Evolutionary conservation across 2,113 vertebrate genomes (phyloP), one percentile per base, ranked within the genome.

Genomic region (Triplophysa dalaica): DNA sequence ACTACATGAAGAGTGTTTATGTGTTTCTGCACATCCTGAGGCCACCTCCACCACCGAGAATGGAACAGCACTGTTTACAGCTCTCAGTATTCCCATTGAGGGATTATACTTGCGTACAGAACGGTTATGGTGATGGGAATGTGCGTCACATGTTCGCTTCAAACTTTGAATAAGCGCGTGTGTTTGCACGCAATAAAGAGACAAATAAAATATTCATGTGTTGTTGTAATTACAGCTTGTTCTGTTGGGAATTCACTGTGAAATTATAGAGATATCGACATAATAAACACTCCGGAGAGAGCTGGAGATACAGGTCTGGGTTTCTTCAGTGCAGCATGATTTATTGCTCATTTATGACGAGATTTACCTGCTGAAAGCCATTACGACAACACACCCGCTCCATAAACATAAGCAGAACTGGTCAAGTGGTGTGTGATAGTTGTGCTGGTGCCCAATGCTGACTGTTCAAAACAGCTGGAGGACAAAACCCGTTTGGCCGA

Each of bases 391-490:
- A 21, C 68, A 68, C 62, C 73, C 0, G 24, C 19, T 26, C 58
- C 70, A 63, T 63, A 70, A 61, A 56, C 22, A 68, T 33, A 6
- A 9, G 11, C 54, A n/a, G 7, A 58, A 58, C 54, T 58, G 54
- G 54, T 58, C 19, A 1, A 58, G 9, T 9, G 8, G 63, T 19
- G 21, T 8, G 16, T 43, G 63, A 43, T 61, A 63, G 58, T 29
- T 33, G 69, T 33, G 24, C 61, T 63, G 61, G 48, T 52, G 43
- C 26, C 17, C n/a, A 45, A 73, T 74, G 70, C 70, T 66, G 74
- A 77, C 75, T 65, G 19, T 60, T 65, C 14, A 62, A 67, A 69
- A 64, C 62, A 72, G 66, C 82, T 66, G 65, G 66, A 80, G 48
- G 69, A 52, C 22, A 24, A 78, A 73, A 41, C 43, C 70, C 67